phyloP scores from a whole-genome alignment of 2,888 invertebrate genomes.

The Apodemia hepburni region DNA sequence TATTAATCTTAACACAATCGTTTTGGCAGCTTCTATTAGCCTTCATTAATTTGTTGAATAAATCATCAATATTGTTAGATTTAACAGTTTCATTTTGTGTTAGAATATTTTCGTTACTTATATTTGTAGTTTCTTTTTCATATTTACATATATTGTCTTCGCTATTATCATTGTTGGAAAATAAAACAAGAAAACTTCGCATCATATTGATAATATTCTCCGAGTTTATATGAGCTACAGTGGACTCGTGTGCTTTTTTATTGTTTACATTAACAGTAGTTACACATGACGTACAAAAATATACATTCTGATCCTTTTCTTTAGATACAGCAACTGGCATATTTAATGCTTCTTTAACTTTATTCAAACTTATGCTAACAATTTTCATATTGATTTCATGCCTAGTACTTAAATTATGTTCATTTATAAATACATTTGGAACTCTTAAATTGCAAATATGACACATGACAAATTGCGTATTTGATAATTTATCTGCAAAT shows the following conservation, averaged over 20 bases:
- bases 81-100: no score
- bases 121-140: no score
- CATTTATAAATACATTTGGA: slow-evolving; percentile 33
- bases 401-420: slow-evolving; percentile 37
- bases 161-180: slow-evolving; percentile 15
- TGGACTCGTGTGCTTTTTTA: slow-evolving; percentile 33
- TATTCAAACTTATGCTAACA: slow-evolving; percentile 34
- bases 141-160: no score
- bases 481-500: slow-evolving; percentile 18
- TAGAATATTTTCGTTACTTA: no score
- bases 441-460: slow-evolving; percentile 41
- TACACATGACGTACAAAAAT: slow-evolving; percentile 39
- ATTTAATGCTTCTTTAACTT: slow-evolving; percentile 33
- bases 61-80: no score
- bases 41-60: no score
- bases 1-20: background rate
- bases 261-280: slow-evolving; percentile 26
- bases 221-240: slow-evolving; percentile 33
- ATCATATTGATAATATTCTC: slow-evolving; percentile 33
- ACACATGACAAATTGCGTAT: slow-evolving; percentile 28
- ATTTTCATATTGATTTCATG: slow-evolving; percentile 38
- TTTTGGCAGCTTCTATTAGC: background rate
- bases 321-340: background rate
- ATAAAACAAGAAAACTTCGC: slow-evolving; percentile 31
- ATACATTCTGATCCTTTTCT: slow-evolving; percentile 20